Evolutionary conservation across 2,797 vertebrate genomes (phyloP).

Genomic region (Glyptemys insculpta): DNA sequence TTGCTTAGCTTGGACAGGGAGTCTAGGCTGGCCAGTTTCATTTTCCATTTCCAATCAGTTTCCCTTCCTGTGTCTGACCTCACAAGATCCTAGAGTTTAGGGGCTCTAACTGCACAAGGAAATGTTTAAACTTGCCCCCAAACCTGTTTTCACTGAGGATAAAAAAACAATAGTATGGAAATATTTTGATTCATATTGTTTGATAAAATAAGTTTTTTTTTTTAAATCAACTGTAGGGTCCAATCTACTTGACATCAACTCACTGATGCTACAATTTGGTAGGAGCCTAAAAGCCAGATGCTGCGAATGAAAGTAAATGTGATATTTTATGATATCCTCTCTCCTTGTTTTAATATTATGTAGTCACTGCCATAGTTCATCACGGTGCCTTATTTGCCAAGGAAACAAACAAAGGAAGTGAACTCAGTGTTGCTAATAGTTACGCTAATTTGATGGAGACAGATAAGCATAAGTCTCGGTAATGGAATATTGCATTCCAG

Average conservation of each 20-base stretch:
- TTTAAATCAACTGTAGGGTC: neutral
- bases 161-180: neutral
- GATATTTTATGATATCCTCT: no score
- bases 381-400: neutral
- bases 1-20: neutral
- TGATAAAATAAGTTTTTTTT: neutral
- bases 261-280: neutral
- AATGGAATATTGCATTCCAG: neutral
- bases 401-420: neutral
- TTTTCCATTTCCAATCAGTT: conserved; percentile 22
- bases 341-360: neutral
- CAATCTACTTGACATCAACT: neutral
- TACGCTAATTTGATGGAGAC: conserved; percentile 9
- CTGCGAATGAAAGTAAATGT: neutral
- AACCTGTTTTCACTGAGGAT: neutral
- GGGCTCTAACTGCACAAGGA: no score
- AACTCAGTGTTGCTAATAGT: neutral
- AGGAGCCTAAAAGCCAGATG: neutral
- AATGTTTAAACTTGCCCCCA: no score
- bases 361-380: neutral
- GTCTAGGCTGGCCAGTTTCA: neutral
- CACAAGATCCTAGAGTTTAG: neutral
- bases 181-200: neutral
- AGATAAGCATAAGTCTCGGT: neutral
- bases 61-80: neutral